Evolutionary conservation across 2,113 vertebrate genomes (phyloP).

Genomic region (Xyliphius kryptos): DNA sequence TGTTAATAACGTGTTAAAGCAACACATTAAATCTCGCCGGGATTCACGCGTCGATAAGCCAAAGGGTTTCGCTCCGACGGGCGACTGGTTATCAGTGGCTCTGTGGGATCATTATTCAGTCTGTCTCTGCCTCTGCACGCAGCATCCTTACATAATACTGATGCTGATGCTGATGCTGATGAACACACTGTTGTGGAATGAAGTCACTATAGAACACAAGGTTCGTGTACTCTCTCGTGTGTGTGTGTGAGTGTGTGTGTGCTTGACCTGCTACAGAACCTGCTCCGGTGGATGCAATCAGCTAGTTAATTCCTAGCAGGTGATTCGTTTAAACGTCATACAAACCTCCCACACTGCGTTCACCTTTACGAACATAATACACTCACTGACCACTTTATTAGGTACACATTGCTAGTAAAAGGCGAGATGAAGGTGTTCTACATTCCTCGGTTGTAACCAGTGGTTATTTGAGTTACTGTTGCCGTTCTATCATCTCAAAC

Average conservation of each 20-base stretch:
- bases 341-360: background rate
- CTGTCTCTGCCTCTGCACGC: slow-evolving; percentile 3
- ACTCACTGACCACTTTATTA: too few species aligned
- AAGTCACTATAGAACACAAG: background rate
- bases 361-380: too few species aligned
- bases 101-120: slow-evolving; percentile 19
- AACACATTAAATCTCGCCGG: slow-evolving; percentile 5
- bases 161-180: too few species aligned
- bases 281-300: background rate
- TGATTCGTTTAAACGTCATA: background rate
- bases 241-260: too few species aligned
- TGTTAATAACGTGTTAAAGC: slow-evolving; percentile 23
- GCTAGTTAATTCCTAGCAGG: too few species aligned
- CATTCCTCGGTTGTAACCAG: too few species aligned
- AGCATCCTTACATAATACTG: slow-evolving; percentile 4
- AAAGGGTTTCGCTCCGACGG: background rate
- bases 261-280: too few species aligned
- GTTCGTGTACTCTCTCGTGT: background rate
- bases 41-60: slow-evolving; percentile 14
- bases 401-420: too few species aligned
- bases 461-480: too few species aligned
- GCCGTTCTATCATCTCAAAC: too few species aligned
- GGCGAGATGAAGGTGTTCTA: too few species aligned
- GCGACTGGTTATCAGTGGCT: slow-evolving; percentile 13
- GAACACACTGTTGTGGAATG: background rate